These are phyloP conservation scores for Apodemia mormo DNA, from an alignment of 2,888 invertebrate genomes.

Conservation along the genomic window DNA sequence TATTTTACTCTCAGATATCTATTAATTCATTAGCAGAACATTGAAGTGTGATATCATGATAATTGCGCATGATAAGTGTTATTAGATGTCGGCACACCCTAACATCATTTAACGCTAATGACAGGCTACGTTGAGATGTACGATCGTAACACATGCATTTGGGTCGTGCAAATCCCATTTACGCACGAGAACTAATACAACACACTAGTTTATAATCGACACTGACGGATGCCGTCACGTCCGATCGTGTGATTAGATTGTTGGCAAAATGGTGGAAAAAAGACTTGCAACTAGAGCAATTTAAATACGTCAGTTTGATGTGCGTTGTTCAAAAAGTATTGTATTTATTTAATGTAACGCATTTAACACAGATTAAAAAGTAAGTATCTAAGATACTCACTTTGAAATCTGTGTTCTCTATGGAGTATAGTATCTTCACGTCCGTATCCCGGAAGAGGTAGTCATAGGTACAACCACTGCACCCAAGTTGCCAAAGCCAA, in stretches of 20 bases:
- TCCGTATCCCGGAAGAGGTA: no score
- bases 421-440: no score
- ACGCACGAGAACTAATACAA: neutral
- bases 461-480: no score
- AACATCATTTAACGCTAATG: slow-evolving; percentile 7
- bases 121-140: neutral
- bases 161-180: slow-evolving; percentile 23
- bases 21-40: neutral
- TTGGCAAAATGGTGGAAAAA: neutral
- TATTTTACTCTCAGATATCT: no score
- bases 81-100: slow-evolving; percentile 3
- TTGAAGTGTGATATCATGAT: neutral
- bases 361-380: no score
- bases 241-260: slow-evolving; percentile 3
- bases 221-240: slow-evolving; percentile 14
- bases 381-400: no score
- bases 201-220: slow-evolving; percentile 14
- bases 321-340: neutral
- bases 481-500: no score
- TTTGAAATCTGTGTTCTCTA: no score
- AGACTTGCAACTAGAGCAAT: slow-evolving; percentile 2
- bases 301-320: neutral
- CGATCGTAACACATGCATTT: slow-evolving; percentile 20
- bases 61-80: neutral
- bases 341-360: no score